A percentile compares a stretch with the other conserved stretches of the same genome.
These are phyloP conservation scores for Maconellicoccus hirsutus DNA, from an alignment of 1,140 invertebrate genomes.

Conservation along the genomic window DNA sequence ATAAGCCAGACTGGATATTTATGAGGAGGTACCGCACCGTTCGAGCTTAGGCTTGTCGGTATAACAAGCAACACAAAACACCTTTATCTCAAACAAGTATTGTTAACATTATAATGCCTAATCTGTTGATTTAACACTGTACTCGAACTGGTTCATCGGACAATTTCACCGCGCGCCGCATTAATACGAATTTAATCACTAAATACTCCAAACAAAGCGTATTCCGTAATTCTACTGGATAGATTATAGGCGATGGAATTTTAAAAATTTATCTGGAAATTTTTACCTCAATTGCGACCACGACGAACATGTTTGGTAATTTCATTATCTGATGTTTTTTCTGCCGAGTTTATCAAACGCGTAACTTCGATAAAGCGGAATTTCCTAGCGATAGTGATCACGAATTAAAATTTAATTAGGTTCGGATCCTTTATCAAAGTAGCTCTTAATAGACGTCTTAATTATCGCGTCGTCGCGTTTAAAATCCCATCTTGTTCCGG, in stretches of 20 bases:
- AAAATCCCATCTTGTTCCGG: no score
- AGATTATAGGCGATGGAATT: no score
- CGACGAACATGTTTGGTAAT: neutral
- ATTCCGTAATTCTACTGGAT: no score
- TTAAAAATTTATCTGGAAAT: neutral
- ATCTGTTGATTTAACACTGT: conserved; percentile 5
- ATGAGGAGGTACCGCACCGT: conserved; percentile 6
- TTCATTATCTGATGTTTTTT: neutral
- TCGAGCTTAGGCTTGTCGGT: conserved; percentile 2
- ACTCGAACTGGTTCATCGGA: neutral
- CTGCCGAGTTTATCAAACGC: no score
- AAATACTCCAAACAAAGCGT: neutral
- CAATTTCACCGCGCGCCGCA: neutral
- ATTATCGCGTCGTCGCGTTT: no score
- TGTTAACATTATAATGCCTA: conserved; percentile 9
- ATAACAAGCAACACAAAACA: conserved; percentile 2
- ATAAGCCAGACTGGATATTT: conserved; percentile 8
- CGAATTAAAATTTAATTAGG: no score
- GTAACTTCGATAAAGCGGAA: no score
- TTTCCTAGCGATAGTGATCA: no score
- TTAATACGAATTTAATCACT: conserved; percentile 9
- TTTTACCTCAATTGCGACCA: no score
- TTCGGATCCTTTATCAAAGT: no score
- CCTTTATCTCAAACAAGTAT: conserved; percentile 9
- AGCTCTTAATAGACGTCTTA: no score